Evolutionary conservation across 2,888 invertebrate species (phyloP).

Genomic region (Tribolium freemani): DNA sequence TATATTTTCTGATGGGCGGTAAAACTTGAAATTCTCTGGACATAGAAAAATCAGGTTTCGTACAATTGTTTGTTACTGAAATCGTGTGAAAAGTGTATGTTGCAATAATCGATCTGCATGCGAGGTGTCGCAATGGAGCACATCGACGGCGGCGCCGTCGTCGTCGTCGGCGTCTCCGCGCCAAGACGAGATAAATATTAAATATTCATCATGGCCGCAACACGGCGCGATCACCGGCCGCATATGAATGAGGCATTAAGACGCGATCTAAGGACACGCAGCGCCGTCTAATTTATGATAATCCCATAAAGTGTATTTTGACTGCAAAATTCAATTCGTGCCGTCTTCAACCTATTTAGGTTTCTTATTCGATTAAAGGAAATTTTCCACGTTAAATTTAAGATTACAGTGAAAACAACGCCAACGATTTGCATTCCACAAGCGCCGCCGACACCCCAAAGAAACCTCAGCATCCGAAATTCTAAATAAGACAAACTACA

Average conservation of each 20-base stretch:
- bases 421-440: slow-evolving; percentile 34
- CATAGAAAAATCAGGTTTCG: too few relatives aligned
- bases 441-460: slow-evolving; percentile 24
- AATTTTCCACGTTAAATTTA: slow-evolving; percentile 38
- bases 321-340: slow-evolving; percentile 58
- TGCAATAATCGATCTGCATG: slow-evolving; percentile 45
- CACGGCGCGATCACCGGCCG: slow-evolving; percentile 59
- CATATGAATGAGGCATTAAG: slow-evolving; percentile 65
- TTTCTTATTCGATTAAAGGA: slow-evolving; percentile 46
- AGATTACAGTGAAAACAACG: slow-evolving; percentile 39
- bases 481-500: slow-evolving; percentile 32
- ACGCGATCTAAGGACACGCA: slow-evolving; percentile 55
- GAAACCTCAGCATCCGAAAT: slow-evolving; percentile 29
- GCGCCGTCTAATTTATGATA: slow-evolving; percentile 63
- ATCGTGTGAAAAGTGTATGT: not conserved
- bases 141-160: slow-evolving; percentile 33
- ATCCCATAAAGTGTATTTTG: slow-evolving; percentile 62
- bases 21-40: too few relatives aligned
- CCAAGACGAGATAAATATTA: slow-evolving; percentile 59
- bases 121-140: slow-evolving; percentile 26
- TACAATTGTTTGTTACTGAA: too few relatives aligned
- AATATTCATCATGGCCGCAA: slow-evolving; percentile 64
- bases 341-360: slow-evolving; percentile 47
- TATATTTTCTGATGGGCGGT: too few relatives aligned
- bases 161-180: slow-evolving; percentile 30